Conservation (phyloP, 2,113 vertebrate genomes). For the Clarias magur region DNA sequence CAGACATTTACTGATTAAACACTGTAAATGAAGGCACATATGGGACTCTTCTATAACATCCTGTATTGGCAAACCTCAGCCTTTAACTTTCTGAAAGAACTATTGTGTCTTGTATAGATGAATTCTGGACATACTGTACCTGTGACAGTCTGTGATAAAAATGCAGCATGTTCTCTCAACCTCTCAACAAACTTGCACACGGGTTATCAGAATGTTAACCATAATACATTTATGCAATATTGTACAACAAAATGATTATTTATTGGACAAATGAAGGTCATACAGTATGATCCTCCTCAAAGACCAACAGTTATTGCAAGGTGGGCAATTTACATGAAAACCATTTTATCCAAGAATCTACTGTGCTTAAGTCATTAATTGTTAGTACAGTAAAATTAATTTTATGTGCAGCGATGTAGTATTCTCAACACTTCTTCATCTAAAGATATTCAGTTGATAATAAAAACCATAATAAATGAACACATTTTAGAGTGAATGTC, state of each 20-base stretch:
- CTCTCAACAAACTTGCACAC: not conserved
- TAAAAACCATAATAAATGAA: too few relatives aligned
- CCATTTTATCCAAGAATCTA: not conserved
- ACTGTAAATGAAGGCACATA: constrained; percentile 15
- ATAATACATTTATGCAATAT: too few relatives aligned
- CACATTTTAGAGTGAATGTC: too few relatives aligned
- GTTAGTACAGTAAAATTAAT: not conserved
- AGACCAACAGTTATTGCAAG: not conserved
- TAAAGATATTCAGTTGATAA: not conserved
- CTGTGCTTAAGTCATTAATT: not conserved
- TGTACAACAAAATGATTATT: not conserved
- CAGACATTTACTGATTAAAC: not conserved
- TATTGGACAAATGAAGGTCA: not conserved
- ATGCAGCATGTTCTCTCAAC: not conserved
- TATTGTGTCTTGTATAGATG: constrained; percentile 21
- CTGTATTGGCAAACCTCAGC: not conserved
- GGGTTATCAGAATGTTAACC: not conserved
- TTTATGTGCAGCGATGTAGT: not conserved
- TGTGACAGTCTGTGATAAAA: constrained; percentile 22
- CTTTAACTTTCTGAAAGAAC: constrained; percentile 18
- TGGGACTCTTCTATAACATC: not conserved
- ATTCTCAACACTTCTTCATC: not conserved
- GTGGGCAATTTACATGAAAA: not conserved
- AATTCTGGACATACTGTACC: constrained; percentile 29
- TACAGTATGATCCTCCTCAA: not conserved